Conservation (phyloP, 2,888 invertebrate genomes). For the Onchidella celtica region DNA sequence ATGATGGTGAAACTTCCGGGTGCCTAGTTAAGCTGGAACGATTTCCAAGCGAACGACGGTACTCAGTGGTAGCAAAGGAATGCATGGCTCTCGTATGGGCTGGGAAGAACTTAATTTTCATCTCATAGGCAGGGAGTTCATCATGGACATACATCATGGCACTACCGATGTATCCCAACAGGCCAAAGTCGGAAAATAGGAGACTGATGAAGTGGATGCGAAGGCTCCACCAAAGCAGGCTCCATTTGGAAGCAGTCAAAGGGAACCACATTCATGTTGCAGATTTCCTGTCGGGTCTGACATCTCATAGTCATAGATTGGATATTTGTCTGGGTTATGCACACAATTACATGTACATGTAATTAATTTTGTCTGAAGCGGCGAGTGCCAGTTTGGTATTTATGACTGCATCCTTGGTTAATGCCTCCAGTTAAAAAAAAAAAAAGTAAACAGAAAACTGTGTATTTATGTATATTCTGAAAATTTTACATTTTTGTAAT, state of each 20-base stretch:
- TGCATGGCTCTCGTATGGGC: slow-evolving; percentile 21
- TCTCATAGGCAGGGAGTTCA: neutral
- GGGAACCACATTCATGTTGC: neutral
- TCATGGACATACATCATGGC: neutral
- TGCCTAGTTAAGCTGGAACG: too few relatives aligned
- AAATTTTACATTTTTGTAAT: too few relatives aligned
- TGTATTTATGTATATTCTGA: too few relatives aligned
- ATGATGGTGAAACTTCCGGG: neutral
- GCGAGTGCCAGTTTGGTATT: too few relatives aligned
- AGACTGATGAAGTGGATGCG: neutral
- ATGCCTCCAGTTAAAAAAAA: too few relatives aligned
- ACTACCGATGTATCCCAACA: neutral
- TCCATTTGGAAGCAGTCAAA: neutral
- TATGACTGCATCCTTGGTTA: too few relatives aligned
- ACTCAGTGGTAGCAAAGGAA: slow-evolving; percentile 14
- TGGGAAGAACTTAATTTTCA: neutral
- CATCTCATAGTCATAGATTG: too few relatives aligned
- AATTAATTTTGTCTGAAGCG: too few relatives aligned
- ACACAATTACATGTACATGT: too few relatives aligned
- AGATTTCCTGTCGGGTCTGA: neutral
- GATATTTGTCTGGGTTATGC: too few relatives aligned
- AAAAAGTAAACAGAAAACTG: too few relatives aligned
- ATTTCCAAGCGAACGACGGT: neutral
- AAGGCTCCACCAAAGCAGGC: neutral
- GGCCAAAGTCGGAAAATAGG: neutral